phyloP scores from a whole-genome alignment of 2,113 vertebrate species.

The Coturnix japonica region DNA sequence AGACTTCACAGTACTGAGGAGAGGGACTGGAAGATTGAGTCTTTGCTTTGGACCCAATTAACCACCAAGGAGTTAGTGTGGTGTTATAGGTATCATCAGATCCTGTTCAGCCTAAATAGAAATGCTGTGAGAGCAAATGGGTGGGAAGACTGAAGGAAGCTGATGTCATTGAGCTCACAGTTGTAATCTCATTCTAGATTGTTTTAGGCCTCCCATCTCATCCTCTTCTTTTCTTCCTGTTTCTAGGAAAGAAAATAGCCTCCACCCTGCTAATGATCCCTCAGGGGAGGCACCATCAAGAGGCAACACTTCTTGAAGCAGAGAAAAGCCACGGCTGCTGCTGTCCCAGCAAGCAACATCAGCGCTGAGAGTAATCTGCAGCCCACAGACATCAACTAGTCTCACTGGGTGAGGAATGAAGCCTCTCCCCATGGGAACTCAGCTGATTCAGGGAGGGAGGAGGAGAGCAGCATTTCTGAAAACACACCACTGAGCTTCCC shows the following conservation, averaged over 20 bases:
- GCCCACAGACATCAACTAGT: neutral
- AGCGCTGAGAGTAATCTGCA: neutral
- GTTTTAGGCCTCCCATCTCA: slow-evolving; percentile 47
- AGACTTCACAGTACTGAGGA: neutral
- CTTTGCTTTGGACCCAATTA: neutral
- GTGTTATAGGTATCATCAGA: neutral
- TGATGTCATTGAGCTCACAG: slow-evolving; percentile 30
- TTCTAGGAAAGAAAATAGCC: slow-evolving; percentile 64
- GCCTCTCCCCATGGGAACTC: neutral
- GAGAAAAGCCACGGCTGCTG: slow-evolving; percentile 32
- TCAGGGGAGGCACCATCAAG: slow-evolving; percentile 34
- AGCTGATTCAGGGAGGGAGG: slow-evolving; percentile 26
- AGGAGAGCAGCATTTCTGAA: neutral
- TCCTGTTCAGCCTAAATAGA: neutral
- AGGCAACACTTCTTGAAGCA: slow-evolving; percentile 53
- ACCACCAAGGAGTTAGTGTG: neutral
- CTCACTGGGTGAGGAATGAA: neutral
- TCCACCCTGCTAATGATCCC: slow-evolving; percentile 57
- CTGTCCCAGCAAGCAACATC: neutral
- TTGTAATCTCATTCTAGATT: slow-evolving; percentile 40
- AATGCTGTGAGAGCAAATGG: slow-evolving; percentile 22
- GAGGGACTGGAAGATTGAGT: neutral
- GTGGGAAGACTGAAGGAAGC: slow-evolving; percentile 50
- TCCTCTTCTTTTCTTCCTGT: slow-evolving; percentile 59
- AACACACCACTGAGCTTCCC: slow-evolving; percentile 11